A percentile compares a stretch with the other conserved stretches of the same genome.
These are phyloP conservation scores for Fragum fragum DNA, from an alignment of 2,888 invertebrate genomes.

Conservation along the genomic window DNA sequence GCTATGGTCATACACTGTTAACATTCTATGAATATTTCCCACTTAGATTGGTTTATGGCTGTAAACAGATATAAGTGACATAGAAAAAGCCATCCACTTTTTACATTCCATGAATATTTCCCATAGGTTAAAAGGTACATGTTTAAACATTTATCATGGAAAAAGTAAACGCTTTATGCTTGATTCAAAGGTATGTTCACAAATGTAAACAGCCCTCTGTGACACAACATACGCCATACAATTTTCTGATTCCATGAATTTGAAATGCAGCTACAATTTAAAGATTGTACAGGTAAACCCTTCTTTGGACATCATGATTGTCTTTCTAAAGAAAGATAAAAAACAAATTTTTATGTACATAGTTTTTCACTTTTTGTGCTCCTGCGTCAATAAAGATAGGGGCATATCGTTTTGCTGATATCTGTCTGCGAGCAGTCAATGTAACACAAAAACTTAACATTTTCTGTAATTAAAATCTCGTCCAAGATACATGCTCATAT, in stretches of 20 bases:
- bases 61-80: conserved; percentile 98
- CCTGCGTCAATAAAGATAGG: too few relatives aligned
- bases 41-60: conserved; percentile 83
- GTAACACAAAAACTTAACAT: too few relatives aligned
- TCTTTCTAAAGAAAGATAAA: too few relatives aligned
- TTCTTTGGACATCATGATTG: too few relatives aligned
- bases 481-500: too few relatives aligned
- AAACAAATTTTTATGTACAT: too few relatives aligned
- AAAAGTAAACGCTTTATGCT: conserved; percentile 97
- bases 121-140: conserved; percentile 94
- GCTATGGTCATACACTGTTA: conserved; percentile 96
- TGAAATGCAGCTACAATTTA: too few relatives aligned
- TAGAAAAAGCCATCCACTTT: conserved; percentile 97
- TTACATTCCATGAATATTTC: conserved; percentile 98
- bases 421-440: too few relatives aligned
- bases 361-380: too few relatives aligned
- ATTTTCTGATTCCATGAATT: conserved; percentile 96
- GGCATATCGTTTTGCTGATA: too few relatives aligned
- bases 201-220: conserved; percentile 87
- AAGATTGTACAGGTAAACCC: too few relatives aligned
- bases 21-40: conserved; percentile 92
- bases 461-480: too few relatives aligned
- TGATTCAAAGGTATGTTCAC: conserved; percentile 94
- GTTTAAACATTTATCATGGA: conserved; percentile 95
- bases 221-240: conserved; percentile 98